A percentile compares a stretch with the other conserved stretches of the same genome.
Conservation (phyloP, 2,797 vertebrate species). For the Oryzias dopingdopingensis region DNA sequence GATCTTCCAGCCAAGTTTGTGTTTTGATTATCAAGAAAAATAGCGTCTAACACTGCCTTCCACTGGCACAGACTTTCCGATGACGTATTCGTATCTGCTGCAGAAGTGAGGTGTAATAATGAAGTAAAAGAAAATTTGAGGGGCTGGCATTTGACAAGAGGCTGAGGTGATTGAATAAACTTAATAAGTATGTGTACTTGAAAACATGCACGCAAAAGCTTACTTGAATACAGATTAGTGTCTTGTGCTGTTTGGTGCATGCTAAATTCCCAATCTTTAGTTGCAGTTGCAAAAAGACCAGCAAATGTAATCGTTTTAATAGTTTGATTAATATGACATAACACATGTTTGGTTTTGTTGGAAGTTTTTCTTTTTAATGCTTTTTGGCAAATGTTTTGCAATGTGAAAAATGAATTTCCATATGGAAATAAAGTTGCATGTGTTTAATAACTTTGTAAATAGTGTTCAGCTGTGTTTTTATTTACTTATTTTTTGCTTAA, state of each 20-base stretch:
- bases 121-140: slow-evolving; percentile 62
- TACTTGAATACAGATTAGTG: slow-evolving; percentile 4
- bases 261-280: not conserved
- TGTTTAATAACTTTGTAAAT: too few species aligned
- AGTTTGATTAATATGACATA: too few species aligned
- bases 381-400: too few species aligned
- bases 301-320: too few species aligned
- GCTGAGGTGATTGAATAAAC: slow-evolving; percentile 45
- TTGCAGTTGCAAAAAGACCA: too few species aligned
- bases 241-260: slow-evolving; percentile 12
- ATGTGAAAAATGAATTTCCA: too few species aligned
- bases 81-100: slow-evolving; percentile 56
- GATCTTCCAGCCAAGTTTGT: slow-evolving; percentile 45
- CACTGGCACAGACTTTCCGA: slow-evolving; percentile 47
- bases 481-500: too few species aligned
- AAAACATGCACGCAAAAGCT: slow-evolving; percentile 34
- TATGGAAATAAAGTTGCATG: too few species aligned
- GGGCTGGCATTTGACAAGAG: slow-evolving; percentile 36
- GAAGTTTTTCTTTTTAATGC: too few species aligned
- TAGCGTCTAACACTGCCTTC: slow-evolving; percentile 26
- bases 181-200: slow-evolving; percentile 21
- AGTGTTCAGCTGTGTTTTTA: too few species aligned
- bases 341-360: too few species aligned
- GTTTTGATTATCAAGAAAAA: slow-evolving; percentile 57
- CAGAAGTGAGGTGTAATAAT: slow-evolving; percentile 48